These are phyloP conservation scores for Denticeps clupeoides DNA, from an alignment of 2,797 vertebrate species.

Conservation along the genomic window DNA sequence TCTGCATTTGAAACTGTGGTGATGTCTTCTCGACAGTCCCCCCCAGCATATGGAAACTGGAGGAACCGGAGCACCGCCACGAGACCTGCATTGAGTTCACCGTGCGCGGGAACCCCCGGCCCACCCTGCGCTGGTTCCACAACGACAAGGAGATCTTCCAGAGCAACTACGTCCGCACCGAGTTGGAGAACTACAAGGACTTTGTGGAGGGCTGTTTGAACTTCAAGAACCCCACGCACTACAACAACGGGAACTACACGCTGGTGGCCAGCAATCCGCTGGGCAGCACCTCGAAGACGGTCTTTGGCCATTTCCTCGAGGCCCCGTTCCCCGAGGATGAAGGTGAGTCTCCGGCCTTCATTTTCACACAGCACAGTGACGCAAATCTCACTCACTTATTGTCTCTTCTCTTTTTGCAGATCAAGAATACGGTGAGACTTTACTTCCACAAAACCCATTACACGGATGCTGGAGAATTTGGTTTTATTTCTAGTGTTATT, in stretches of 20 bases:
- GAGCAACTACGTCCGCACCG: slow-evolving; percentile 74
- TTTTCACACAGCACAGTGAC: too few relatives aligned
- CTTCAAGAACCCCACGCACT: slow-evolving; percentile 91
- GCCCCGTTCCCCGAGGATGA: slow-evolving; percentile 59
- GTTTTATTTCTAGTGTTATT: too few relatives aligned
- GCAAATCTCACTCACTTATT: too few relatives aligned
- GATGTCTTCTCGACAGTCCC: slow-evolving; percentile 60
- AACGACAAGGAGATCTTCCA: slow-evolving; percentile 67
- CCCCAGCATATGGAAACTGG: slow-evolving; percentile 78
- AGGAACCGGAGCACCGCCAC: slow-evolving; percentile 79
- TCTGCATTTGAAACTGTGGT: neutral
- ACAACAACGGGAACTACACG: slow-evolving; percentile 96
- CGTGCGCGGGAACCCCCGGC: slow-evolving; percentile 83
- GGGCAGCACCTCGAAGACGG: slow-evolving; percentile 78
- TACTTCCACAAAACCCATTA: too few relatives aligned
- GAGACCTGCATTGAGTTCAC: slow-evolving; percentile 93
- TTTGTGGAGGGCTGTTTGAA: slow-evolving; percentile 86
- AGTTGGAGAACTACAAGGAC: slow-evolving; percentile 81
- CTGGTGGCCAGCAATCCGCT: slow-evolving; percentile 81
- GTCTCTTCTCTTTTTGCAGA: too few relatives aligned
- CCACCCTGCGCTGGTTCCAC: slow-evolving; percentile 83
- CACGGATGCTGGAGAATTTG: too few relatives aligned
- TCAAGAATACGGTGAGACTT: too few relatives aligned
- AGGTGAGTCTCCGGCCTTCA: too few relatives aligned
- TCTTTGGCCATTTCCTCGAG: slow-evolving; percentile 84